Percentiles rank a stretch among this genome's conserved stretches.
Evolutionary conservation across 2,797 vertebrate species (phyloP).

Genomic region (Poliocrania exsul): DNA sequence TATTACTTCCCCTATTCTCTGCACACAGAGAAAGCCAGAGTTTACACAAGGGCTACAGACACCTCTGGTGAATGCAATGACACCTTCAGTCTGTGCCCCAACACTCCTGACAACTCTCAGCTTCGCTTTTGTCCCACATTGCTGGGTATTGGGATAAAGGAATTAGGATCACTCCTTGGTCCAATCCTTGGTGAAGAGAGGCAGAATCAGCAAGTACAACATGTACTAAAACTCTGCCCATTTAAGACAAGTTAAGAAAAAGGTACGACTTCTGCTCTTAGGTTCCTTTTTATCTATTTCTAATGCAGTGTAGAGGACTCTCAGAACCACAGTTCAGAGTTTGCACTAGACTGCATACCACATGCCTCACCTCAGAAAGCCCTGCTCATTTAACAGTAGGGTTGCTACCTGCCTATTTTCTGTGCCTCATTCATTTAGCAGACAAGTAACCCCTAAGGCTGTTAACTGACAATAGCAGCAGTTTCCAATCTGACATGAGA

Average conservation of each 20-base stretch:
- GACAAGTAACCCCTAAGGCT: not conserved
- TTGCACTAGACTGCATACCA: not conserved
- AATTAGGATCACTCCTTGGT: not conserved
- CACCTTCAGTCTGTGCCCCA: not conserved
- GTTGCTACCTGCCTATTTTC: not conserved
- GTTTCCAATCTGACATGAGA: not conserved
- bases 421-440: not conserved
- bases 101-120: not conserved
- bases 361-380: not conserved
- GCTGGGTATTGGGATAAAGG: not conserved
- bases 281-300: not conserved
- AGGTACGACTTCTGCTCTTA: not conserved
- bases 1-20: not conserved
- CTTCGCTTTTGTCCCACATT: not conserved
- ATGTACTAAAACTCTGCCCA: not conserved
- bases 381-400: not conserved
- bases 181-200: not conserved
- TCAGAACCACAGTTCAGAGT: not conserved
- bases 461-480: not conserved
- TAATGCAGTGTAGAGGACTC: not conserved
- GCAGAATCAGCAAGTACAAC: not conserved
- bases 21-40: not conserved
- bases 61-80: not conserved
- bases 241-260: not conserved
- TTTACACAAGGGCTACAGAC: not conserved